phyloP scores from a whole-genome alignment of 1,140 invertebrate species.

The Pseudobourletiella spinata region DNA sequence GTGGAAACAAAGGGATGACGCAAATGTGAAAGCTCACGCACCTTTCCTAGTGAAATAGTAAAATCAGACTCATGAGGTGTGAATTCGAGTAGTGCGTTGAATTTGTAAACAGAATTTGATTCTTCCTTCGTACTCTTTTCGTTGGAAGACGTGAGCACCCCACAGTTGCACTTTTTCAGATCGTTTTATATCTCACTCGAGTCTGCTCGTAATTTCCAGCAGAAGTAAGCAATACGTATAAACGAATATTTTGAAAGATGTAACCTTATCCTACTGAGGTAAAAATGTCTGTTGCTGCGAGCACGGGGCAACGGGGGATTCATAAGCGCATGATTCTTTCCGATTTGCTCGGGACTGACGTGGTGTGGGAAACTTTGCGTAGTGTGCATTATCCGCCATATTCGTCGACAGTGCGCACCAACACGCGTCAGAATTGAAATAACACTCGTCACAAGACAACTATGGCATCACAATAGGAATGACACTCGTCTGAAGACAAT shows the following conservation, averaged over 20 bases:
- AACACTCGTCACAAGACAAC: neutral
- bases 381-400: too few relatives aligned
- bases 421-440: neutral
- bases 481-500: too few relatives aligned
- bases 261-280: neutral
- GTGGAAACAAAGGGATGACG: too few relatives aligned
- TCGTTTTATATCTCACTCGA: too few relatives aligned
- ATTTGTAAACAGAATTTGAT: neutral
- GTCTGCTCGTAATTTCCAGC: too few relatives aligned
- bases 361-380: too few relatives aligned
- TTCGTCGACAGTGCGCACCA: neutral
- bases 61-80: constrained; percentile 1
- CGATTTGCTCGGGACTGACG: too few relatives aligned
- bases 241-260: neutral
- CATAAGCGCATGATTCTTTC: neutral
- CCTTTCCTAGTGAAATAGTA: neutral
- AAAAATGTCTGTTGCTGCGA: too few relatives aligned
- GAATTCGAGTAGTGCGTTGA: neutral
- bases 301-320: neutral
- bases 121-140: neutral
- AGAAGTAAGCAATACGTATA: too few relatives aligned
- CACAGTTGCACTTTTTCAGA: too few relatives aligned
- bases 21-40: constrained; percentile 5
- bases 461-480: too few relatives aligned
- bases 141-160: too few relatives aligned